These are phyloP conservation scores for Melopsittacus undulatus DNA, from an alignment of 2,797 vertebrate genomes.

Conservation along the genomic window DNA sequence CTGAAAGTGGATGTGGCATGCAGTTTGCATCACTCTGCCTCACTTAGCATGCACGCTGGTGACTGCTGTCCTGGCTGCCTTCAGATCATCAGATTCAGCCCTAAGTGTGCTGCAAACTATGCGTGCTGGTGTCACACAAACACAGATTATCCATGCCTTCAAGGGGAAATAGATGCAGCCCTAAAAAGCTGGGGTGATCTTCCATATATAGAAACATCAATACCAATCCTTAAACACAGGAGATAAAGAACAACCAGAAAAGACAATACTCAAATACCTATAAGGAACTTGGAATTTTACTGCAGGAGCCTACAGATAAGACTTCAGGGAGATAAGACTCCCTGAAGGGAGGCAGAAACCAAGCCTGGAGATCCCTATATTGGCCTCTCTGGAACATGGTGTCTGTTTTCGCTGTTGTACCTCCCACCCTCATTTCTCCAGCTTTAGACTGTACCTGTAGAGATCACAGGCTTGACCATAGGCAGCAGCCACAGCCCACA, in stretches of 20 bases:
- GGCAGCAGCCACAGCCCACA: slow-evolving; percentile 89
- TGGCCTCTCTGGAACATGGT: neutral
- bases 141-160: neutral
- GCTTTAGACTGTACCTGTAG: slow-evolving; percentile 81
- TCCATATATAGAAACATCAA: neutral
- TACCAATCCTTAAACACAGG: neutral
- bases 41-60: neutral
- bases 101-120: neutral
- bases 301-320: neutral
- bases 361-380: neutral
- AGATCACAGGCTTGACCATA: slow-evolving; percentile 90
- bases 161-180: neutral
- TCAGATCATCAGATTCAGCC: neutral
- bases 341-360: neutral
- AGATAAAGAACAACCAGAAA: neutral
- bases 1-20: fast-evolving
- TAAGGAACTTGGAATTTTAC: neutral
- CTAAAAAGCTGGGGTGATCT: neutral
- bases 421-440: neutral
- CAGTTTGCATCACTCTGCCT: neutral
- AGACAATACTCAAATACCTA: neutral
- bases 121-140: neutral
- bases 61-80: neutral
- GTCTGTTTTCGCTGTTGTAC: neutral
- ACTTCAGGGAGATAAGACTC: neutral